Percentiles rank a stretch among this genome's conserved stretches.
phyloP scores from a whole-genome alignment of 2,888 invertebrate species.

The Himalopsyche anomala region DNA sequence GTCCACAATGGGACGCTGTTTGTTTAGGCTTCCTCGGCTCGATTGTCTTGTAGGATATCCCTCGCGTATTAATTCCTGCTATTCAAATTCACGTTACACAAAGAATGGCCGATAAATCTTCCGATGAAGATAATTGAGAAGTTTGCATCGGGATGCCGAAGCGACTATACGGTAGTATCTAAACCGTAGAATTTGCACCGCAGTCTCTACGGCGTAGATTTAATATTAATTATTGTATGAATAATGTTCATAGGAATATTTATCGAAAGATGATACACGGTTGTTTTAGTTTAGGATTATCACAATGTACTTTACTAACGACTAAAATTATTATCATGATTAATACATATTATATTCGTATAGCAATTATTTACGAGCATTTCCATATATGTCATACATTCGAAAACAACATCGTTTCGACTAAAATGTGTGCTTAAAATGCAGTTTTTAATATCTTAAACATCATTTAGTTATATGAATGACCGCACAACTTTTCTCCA shows the following conservation, averaged over 20 bases:
- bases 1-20: conserved; percentile 47
- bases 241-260: not conserved
- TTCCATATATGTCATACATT: too few species aligned
- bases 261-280: too few species aligned
- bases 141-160: conserved; percentile 32
- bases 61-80: conserved; percentile 41
- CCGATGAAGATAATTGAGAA: conserved; percentile 42
- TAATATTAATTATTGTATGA: conserved; percentile 5
- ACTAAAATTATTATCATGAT: too few species aligned
- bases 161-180: not conserved
- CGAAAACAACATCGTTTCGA: too few species aligned
- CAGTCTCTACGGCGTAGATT: not conserved
- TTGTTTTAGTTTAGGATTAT: too few species aligned
- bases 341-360: too few species aligned
- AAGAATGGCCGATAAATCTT: conserved; percentile 22
- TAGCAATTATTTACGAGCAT: too few species aligned
- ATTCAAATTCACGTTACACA: conserved; percentile 41
- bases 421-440: too few species aligned
- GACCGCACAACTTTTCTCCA: too few species aligned
- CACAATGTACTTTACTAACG: too few species aligned
- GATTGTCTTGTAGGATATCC: conserved; percentile 46
- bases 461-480: too few species aligned
- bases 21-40: conserved; percentile 44
- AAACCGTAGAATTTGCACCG: not conserved
- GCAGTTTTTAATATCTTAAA: too few species aligned